Percentiles rank a stretch among this genome's conserved stretches.
phyloP scores from a whole-genome alignment of 1,140 invertebrate genomes.

The Chironomus tepperi region DNA sequence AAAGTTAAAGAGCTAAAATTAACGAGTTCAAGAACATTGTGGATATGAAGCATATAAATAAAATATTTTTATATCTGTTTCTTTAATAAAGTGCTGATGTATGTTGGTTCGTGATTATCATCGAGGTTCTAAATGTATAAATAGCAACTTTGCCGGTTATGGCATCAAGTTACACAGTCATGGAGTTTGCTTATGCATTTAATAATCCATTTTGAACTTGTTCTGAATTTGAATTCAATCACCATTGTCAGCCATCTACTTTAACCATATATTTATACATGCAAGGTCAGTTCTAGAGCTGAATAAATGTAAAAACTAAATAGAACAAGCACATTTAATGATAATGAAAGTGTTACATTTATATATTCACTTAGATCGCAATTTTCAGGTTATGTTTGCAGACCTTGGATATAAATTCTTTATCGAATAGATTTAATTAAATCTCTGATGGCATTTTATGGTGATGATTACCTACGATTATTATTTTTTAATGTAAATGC shows the following conservation, averaged over 20 bases:
- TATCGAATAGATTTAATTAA: too few relatives aligned
- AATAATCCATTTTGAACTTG: constrained; percentile 1
- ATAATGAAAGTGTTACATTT: neutral
- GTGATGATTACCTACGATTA: too few relatives aligned
- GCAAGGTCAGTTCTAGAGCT: neutral
- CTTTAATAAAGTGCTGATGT: neutral
- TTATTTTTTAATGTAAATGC: too few relatives aligned
- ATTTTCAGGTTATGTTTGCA: too few relatives aligned
- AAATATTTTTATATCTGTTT: neutral
- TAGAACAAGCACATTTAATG: neutral
- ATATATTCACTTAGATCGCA: neutral
- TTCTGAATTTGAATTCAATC: neutral
- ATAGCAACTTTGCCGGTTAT: neutral
- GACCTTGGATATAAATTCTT: too few relatives aligned
- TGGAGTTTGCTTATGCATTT: neutral
- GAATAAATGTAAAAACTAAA: neutral
- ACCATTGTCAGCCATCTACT: neutral
- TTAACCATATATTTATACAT: neutral
- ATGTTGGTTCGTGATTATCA: neutral
- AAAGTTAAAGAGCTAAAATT: neutral
- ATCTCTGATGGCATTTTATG: too few relatives aligned
- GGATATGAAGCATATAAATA: neutral
- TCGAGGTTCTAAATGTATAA: neutral
- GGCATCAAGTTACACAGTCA: neutral
- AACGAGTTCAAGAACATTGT: neutral